phyloP scores from a whole-genome alignment of 1,140 invertebrate species.

The Linepithema humile region DNA sequence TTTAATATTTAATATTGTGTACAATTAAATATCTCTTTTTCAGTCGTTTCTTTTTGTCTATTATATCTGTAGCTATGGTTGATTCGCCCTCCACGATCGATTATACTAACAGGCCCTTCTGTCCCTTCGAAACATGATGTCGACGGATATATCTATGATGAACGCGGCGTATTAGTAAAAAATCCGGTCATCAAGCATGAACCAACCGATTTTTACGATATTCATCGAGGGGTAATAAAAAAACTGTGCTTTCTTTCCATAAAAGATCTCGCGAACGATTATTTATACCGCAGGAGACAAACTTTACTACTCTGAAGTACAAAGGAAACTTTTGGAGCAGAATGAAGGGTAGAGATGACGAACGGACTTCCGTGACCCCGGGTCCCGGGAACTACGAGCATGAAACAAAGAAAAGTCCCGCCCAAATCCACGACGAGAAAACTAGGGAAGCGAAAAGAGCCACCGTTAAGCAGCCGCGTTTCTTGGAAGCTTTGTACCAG shows the following conservation, averaged over 20 bases:
- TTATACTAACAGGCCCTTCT: constrained; percentile 1
- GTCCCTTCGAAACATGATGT: constrained; percentile 63
- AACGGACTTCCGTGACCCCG: constrained; percentile 35
- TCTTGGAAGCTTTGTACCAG: constrained; percentile 55
- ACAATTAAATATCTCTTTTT: background rate
- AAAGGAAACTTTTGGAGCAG: constrained; percentile 74
- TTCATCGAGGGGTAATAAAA: constrained; percentile 55
- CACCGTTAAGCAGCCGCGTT: constrained; percentile 56
- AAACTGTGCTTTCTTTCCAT: background rate
- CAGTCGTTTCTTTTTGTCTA: background rate
- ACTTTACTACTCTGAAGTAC: constrained; percentile 61
- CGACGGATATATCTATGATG: constrained; percentile 52
- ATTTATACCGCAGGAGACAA: constrained; percentile 60
- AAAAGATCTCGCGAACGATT: constrained; percentile 21
- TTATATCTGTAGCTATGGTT: constrained; percentile 58
- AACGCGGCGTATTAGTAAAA: constrained; percentile 58
- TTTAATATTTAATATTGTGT: background rate
- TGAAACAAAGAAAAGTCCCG: constrained; percentile 47
- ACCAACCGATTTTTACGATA: constrained; percentile 55
- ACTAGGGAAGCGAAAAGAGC: constrained; percentile 64
- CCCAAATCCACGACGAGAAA: constrained; percentile 55
- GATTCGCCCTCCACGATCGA: constrained; percentile 49
- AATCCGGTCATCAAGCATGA: constrained; percentile 22
- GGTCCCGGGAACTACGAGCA: constrained; percentile 66
- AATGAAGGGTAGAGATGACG: constrained; percentile 67